phyloP scores from a whole-genome alignment of 2,888 invertebrate species.

The Trichopria drosophilae region DNA sequence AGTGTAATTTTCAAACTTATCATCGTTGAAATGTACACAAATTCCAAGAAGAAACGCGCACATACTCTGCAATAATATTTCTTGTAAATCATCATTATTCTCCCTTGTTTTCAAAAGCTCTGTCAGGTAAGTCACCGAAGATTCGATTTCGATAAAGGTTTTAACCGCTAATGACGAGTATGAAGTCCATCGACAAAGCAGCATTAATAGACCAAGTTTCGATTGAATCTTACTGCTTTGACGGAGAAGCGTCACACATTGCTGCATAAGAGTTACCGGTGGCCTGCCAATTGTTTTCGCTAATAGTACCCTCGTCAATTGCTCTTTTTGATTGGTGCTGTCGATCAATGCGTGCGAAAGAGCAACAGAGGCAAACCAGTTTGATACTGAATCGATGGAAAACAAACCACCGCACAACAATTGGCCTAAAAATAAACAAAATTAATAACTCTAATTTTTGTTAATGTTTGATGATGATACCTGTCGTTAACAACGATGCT shows the following conservation, averaged over 20 bases:
- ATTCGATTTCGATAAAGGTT: constrained; percentile 76
- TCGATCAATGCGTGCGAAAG: constrained; percentile 88
- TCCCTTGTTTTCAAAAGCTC: constrained; percentile 67
- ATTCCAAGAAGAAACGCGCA: constrained; percentile 92
- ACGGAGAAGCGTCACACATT: constrained; percentile 82
- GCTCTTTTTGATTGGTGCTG: constrained; percentile 83
- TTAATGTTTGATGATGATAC: constrained; percentile 34
- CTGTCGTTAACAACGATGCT: constrained; percentile 69
- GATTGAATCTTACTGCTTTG: constrained; percentile 80
- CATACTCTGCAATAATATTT: constrained; percentile 83
- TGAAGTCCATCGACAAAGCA: constrained; percentile 85
- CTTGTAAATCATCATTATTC: constrained; percentile 89
- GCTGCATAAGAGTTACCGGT: constrained; percentile 87
- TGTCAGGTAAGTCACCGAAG: constrained; percentile 83
- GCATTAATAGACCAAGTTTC: constrained; percentile 87
- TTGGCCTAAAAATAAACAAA: constrained; percentile 78
- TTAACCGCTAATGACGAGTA: constrained; percentile 82
- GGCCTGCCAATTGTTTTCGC: constrained; percentile 82
- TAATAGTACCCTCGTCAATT: constrained; percentile 85
- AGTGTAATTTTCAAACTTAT: constrained; percentile 74
- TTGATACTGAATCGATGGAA: constrained; percentile 82
- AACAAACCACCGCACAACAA: constrained; percentile 91
- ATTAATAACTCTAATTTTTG: constrained; percentile 1
- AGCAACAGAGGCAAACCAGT: constrained; percentile 94
- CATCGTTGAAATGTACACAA: constrained; percentile 87